Base-by-base conservation (phyloP, 2,888 invertebrate species). In the Mantis religiosa region DNA sequence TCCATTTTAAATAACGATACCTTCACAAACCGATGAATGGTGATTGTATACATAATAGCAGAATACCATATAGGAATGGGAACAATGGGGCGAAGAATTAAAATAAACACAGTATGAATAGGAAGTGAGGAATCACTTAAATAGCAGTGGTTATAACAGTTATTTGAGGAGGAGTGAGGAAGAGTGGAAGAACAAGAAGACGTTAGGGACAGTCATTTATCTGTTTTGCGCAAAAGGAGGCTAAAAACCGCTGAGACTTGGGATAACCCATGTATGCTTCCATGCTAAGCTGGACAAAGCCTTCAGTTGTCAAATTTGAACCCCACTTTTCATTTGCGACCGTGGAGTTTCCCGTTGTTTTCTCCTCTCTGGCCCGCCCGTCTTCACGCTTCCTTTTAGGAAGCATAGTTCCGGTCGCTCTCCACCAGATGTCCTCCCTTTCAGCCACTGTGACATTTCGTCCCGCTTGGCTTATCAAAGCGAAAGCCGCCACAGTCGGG, bases 401-500 rank as follows among this genome's bases (percentile, higher is more conserved):
- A 28, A 27, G 88, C 88, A 87, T 84, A 88, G 89, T 89, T 89
- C 88, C 89, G 88, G 88, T 82, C 88, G 41, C 84, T 88, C 83
- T 87, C 30, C 47, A 54, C 83, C 88, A 88, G 89, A 89, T 86
- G 89, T 86, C 89, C 47, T 88, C 82, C 85, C 28, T 30, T 87
- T 47, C 89, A 84, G 28, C 28, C 47, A 15, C 83, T 41, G 86
- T 89, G 89, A 89, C 89, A 89, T 87, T 89, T 89, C 87, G 89
- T 71, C 89, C 84, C 87, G 89, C 88, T 84, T 89, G 88, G 54
- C 86, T 84, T 83, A 86, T 88, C 89, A 88, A 89, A 89, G 88
- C 54, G 81, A 85, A 87, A 34, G 89, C 89, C 87, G 89, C 85
- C 89, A 47, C 81, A 82, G 87, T n/a, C 30, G 71, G n/a, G 30